phyloP scores from a whole-genome alignment of 2,113 vertebrate species.

The Nothocercus julius region DNA sequence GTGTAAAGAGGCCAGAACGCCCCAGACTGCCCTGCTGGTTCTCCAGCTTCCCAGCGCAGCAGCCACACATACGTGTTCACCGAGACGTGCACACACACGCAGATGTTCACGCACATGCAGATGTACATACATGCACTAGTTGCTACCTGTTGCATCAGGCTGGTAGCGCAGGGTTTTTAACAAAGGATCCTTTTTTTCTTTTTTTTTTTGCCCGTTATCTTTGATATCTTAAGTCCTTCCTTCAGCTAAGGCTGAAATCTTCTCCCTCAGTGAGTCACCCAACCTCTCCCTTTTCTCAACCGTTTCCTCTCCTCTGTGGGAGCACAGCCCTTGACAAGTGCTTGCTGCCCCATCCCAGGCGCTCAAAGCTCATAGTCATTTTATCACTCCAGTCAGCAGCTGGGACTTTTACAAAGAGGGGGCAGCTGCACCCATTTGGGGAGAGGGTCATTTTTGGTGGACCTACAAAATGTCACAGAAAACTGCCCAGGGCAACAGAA shows the following conservation, averaged over 20 bases:
- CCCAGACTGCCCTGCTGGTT: conserved; percentile 37
- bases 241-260: not conserved
- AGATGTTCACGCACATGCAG: not conserved
- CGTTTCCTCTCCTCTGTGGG: not conserved
- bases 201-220: not conserved
- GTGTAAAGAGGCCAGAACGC: conserved; percentile 64
- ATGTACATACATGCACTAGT: not conserved
- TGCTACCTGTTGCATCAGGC: not conserved
- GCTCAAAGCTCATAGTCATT: rapidly evolving
- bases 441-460: not conserved
- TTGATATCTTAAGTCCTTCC: conserved; percentile 21
- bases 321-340: not conserved
- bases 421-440: not conserved
- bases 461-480: not conserved
- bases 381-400: not conserved
- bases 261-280: not conserved
- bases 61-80: not conserved
- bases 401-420: not conserved
- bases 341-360: not conserved
- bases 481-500: not conserved
- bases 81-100: not conserved
- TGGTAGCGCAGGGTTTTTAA: not conserved
- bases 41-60: not conserved
- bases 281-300: conserved; percentile 20
- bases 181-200: not conserved